Percentiles rank a stretch among this genome's conserved stretches.
Evolutionary conservation across 2,797 vertebrate genomes (phyloP).

Genomic region (Delichon dasypus): DNA sequence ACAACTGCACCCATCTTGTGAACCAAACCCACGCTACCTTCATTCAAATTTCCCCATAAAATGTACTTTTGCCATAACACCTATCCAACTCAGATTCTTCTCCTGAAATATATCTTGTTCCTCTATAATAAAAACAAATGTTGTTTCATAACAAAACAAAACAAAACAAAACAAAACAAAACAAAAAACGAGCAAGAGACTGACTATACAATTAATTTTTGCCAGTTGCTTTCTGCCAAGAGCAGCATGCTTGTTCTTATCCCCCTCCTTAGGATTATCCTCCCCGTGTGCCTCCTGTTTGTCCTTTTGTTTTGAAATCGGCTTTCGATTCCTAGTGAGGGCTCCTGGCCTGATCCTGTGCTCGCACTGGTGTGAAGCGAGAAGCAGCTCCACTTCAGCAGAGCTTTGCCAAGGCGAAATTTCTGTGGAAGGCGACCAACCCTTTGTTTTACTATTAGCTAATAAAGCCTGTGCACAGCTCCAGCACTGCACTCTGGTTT

Average conservation of each 20-base stretch:
- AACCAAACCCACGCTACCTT: not conserved
- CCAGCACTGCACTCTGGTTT: constrained; percentile 18
- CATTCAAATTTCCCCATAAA: not conserved
- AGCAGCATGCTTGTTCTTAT: constrained; percentile 39
- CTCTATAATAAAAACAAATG: constrained; percentile 20
- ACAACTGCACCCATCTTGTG: not conserved
- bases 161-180: not conserved
- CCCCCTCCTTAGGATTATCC: not conserved
- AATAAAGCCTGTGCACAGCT: constrained; percentile 16
- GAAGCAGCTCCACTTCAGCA: not conserved
- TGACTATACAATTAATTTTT: constrained; percentile 4
- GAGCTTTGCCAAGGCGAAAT: not conserved
- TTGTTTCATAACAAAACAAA: constrained; percentile 38
- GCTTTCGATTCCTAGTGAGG: not conserved
- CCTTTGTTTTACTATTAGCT: constrained; percentile 50
- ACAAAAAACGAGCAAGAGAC: not conserved
- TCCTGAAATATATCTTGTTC: constrained; percentile 1
- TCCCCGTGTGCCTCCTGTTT: constrained; percentile 17
- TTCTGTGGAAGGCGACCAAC: not conserved
- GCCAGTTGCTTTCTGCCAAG: constrained; percentile 39
- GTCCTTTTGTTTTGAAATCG: not conserved
- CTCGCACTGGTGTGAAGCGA: not conserved
- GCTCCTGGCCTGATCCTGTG: not conserved
- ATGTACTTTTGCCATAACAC: not conserved
- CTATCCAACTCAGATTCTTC: not conserved